Evolutionary conservation across 1,140 invertebrate genomes (phyloP), one percentile per base, ranked within the genome.

Genomic region (Camponotus pennsylvanicus): DNA sequence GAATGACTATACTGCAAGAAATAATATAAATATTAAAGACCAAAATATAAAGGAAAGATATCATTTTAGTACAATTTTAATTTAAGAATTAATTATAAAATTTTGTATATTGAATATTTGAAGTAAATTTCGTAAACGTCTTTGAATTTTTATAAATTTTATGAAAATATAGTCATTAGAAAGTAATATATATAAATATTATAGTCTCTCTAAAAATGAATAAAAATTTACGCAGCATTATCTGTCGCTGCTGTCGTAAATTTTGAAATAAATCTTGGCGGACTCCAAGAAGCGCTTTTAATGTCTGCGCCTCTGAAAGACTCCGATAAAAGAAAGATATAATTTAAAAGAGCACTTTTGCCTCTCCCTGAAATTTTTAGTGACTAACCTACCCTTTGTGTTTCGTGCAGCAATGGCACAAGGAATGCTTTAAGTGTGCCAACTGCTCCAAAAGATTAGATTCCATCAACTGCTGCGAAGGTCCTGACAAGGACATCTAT

Each of bases 401-500:
- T 93, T 88, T 90, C 90, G 77, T 90, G 86, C 91, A 95, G 94
- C 94, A 91, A 93, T 99, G 98, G 98, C 98, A 99, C 96, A 98
- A 96, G 96, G 97, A 98, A 96, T 99, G 98, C 96, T 99, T 98
- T 97, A 98, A 98, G 96, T 99, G 98, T 96, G 98, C 96, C 92
- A 97, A 97, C 91, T 99, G 99, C 96, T 96, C 96, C 93, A 99
- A 99, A 96, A 96, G 98, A 95, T 97, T 99, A 95, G 99, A 99
- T 96, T 99, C 99, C 85, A 97, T 98, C 90, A 98, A 98, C 95
- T 98, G 98, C 96, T 98, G 98, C 95, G 98, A 99, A 95, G 98
- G 97, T 92, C 98, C 99, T 91, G 98, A 99, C 94, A 98, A 98
- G 95, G 98, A 99, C 94, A 98, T 99, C 95, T 99, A 99, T 96